phyloP scores from a whole-genome alignment of 1,140 invertebrate species.

The Scaptodrosophila lebanonensis region DNA sequence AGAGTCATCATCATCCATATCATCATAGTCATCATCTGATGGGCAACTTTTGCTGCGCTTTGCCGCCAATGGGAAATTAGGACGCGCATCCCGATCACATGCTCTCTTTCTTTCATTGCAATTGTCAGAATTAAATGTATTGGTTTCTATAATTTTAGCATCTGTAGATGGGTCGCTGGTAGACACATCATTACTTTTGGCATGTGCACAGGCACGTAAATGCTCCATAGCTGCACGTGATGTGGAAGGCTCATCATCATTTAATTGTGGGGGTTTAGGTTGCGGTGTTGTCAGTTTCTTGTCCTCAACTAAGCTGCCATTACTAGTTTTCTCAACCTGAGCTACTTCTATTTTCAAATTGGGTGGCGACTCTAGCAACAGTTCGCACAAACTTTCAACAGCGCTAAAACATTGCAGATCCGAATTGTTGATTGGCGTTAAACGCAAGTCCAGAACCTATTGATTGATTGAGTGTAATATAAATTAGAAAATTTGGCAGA shows the following conservation, averaged over 20 bases:
- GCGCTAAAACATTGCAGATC: conserved; percentile 83
- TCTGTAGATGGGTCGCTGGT: conserved; percentile 1
- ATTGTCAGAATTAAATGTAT: conserved; percentile 40
- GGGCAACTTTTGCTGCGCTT: not conserved
- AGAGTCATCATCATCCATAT: conserved; percentile 55
- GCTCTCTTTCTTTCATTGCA: conserved; percentile 36
- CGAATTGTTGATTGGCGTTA: conserved; percentile 82
- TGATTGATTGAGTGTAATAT: not conserved
- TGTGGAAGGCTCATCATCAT: conserved; percentile 61
- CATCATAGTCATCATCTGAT: conserved; percentile 56
- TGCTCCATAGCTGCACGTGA: conserved; percentile 51
- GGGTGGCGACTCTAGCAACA: conserved; percentile 80
- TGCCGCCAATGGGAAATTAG: not conserved
- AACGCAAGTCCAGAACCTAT: conserved; percentile 81
- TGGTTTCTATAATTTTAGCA: conserved; percentile 1
- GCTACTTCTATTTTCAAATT: conserved; percentile 25
- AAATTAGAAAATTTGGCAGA: not conserved
- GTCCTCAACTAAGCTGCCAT: conserved; percentile 23
- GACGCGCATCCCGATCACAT: not conserved
- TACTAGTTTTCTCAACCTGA: conserved; percentile 16
- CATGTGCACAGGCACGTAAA: conserved; percentile 37
- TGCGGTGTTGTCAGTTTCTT: conserved; percentile 4
- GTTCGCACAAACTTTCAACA: conserved; percentile 80
- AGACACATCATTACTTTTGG: conserved; percentile 29
- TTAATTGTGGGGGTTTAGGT: conserved; percentile 33